Evolutionary conservation across 2,113 vertebrate species (phyloP), one percentile per base, ranked within the genome.

Genomic region (Electrona antarctica): DNA sequence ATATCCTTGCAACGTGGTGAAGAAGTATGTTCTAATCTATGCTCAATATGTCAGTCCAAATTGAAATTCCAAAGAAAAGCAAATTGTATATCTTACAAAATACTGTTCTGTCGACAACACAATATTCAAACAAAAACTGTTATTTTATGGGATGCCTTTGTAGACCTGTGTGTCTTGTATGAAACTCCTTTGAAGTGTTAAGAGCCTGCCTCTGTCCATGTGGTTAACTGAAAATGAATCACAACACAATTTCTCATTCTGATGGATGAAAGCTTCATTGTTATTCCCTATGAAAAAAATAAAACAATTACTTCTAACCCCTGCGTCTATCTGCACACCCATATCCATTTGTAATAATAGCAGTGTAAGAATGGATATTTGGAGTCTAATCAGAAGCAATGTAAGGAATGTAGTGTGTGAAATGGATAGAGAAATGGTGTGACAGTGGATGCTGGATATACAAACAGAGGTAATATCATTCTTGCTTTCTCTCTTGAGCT

Each of bases 371-470:
- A 69, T 55, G 71, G 67, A 14, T 56, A 57, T 2, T 41, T 68
- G 71, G 69, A 71, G 48, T 13, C 11, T 6, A 9, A 74, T 79
- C 61, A 76, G 33, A 87, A 86, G 47, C 58, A 76, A 73, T 71
- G 78, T 60, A 77, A 76, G 80, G 68, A 61, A 70, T 69, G 57
- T 8, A 47, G 46, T 45, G 33, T 59, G 47, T 10, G 47, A 58
- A 69, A 66, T 33, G 54, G 52, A 59, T 0, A 80, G 66, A 83
- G 80, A 82, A 83, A 13, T 9, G 33, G 41, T 41, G 33, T 54
- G 78, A 59, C 65, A 67, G 57, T 9, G 45, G 51, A 52, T 60
- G 65, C 68, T 80, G 78, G 57, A 69, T 67, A 69, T 67, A 45
- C 33, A 74, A 67, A 74, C 48, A 65, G 15, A 77, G 74, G 57